A percentile compares a stretch with the other conserved stretches of the same genome.
These are phyloP conservation scores for Lomographa bimaculata DNA, from an alignment of 2,888 invertebrate genomes.

Conservation along the genomic window DNA sequence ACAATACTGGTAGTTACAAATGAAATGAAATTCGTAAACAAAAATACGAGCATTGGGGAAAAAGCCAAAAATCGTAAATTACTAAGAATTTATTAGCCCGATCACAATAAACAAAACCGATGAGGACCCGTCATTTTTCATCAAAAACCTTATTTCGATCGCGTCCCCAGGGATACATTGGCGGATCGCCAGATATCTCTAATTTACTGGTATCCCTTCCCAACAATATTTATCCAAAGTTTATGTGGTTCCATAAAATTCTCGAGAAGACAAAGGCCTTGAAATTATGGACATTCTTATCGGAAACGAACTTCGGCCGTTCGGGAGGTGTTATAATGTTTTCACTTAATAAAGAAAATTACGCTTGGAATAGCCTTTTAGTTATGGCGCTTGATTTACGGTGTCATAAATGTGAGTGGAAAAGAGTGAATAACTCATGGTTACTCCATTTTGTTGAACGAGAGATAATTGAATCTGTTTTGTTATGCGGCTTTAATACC, in stretches of 20 bases:
- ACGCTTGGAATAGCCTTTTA: constrained; percentile 6
- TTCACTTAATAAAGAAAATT: constrained; percentile 20
- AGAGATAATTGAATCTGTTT: too few relatives aligned
- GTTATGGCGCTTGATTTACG: constrained; percentile 7
- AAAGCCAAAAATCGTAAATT: too few relatives aligned
- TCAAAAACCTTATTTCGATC: constrained; percentile 23
- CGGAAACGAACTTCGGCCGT: constrained; percentile 12
- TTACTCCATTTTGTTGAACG: too few relatives aligned
- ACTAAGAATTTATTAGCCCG: constrained; percentile 15
- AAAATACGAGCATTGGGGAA: too few relatives aligned
- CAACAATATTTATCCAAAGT: constrained; percentile 29
- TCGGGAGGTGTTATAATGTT: constrained; percentile 11
- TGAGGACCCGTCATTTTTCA: constrained; percentile 16
- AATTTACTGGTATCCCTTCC: constrained; percentile 27
- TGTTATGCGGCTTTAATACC: too few relatives aligned
- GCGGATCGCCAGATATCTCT: constrained; percentile 26
- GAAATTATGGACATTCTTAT: constrained; percentile 28
- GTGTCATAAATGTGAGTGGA: not conserved
- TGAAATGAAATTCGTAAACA: too few relatives aligned
- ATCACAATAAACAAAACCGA: constrained; percentile 19
- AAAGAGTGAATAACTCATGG: too few relatives aligned
- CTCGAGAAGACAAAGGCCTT: constrained; percentile 20
- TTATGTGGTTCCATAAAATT: constrained; percentile 22
- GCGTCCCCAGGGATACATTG: constrained; percentile 17
- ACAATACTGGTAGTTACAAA: too few relatives aligned